These are phyloP conservation scores for Temnopleurus reevesii DNA, from an alignment of 53 echinoderm and acorn worm genomes.

Conservation along the genomic window DNA sequence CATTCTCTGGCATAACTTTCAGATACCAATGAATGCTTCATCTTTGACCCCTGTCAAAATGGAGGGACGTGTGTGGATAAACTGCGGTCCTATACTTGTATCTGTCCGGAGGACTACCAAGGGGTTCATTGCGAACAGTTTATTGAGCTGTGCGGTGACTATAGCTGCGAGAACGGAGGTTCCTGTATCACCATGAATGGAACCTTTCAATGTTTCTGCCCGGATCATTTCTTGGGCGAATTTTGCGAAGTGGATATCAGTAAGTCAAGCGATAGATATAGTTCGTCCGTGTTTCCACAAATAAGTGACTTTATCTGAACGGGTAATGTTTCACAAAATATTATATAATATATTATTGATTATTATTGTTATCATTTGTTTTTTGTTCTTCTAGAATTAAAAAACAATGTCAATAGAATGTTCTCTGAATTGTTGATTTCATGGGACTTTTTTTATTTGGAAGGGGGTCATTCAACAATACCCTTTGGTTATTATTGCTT, in stretches of 20 bases:
- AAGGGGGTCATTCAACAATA: too few relatives aligned
- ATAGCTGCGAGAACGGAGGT: conserved; percentile 17
- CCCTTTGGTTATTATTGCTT: too few relatives aligned
- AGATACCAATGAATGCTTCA: conserved; percentile 3
- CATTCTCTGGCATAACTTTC: neutral
- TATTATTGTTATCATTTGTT: too few relatives aligned
- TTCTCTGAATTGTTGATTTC: too few relatives aligned
- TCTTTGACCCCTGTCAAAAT: neutral
- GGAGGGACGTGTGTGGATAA: neutral
- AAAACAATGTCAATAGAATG: too few relatives aligned
- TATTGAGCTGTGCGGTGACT: neutral
- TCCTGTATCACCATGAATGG: neutral
- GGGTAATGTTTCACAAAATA: too few relatives aligned
- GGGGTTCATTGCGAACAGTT: neutral
- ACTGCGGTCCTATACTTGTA: neutral
- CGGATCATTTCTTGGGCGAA: neutral
- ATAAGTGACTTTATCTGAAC: too few relatives aligned
- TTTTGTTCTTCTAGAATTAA: too few relatives aligned
- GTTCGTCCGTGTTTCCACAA: too few relatives aligned
- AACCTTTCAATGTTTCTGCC: neutral
- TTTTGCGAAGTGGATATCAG: conserved; percentile 13
- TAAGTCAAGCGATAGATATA: too few relatives aligned
- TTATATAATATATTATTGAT: too few relatives aligned
- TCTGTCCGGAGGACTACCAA: neutral
- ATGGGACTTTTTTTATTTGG: too few relatives aligned